Percentiles rank a stretch among this genome's conserved stretches.
phyloP scores from a whole-genome alignment of 2,888 invertebrate genomes.

The Sphaerophoria taeniata region DNA sequence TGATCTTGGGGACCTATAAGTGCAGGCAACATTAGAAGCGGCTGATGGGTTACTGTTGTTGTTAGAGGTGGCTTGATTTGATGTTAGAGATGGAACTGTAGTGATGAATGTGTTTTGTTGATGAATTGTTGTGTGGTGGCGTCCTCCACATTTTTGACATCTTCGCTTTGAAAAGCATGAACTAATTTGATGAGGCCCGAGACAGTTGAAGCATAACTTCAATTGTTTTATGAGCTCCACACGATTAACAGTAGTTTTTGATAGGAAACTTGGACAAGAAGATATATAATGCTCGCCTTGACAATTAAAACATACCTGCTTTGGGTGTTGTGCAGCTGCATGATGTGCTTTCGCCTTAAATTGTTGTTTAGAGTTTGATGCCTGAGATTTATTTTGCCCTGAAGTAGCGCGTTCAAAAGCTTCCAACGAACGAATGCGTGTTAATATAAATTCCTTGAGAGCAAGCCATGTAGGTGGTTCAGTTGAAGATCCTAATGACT shows the following conservation, averaged over 20 bases:
- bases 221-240: constrained; percentile 37
- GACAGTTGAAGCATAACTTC: constrained; percentile 40
- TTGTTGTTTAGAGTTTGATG: constrained; percentile 7
- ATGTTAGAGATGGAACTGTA: too few relatives aligned
- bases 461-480: constrained; percentile 22
- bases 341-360: constrained; percentile 31
- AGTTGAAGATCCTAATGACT: constrained; percentile 16
- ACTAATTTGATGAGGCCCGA: constrained; percentile 12
- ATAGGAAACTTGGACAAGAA: constrained; percentile 43
- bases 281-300: constrained; percentile 38
- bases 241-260: constrained; percentile 28
- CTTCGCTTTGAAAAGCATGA: too few relatives aligned
- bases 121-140: constrained; percentile 35
- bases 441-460: constrained; percentile 21
- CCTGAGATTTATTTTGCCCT: not conserved
- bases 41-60: not conserved
- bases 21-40: constrained; percentile 9
- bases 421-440: constrained; percentile 31
- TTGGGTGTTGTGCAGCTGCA: constrained; percentile 6
- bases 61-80: not conserved
- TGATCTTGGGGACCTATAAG: constrained; percentile 4
- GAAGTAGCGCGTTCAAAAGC: constrained; percentile 30
- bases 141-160: constrained; percentile 39
- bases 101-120: not conserved
- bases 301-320: constrained; percentile 22